Evolutionary conservation across 2,888 invertebrate genomes (phyloP).

Genomic region (Peribatodes rhomboidaria): DNA sequence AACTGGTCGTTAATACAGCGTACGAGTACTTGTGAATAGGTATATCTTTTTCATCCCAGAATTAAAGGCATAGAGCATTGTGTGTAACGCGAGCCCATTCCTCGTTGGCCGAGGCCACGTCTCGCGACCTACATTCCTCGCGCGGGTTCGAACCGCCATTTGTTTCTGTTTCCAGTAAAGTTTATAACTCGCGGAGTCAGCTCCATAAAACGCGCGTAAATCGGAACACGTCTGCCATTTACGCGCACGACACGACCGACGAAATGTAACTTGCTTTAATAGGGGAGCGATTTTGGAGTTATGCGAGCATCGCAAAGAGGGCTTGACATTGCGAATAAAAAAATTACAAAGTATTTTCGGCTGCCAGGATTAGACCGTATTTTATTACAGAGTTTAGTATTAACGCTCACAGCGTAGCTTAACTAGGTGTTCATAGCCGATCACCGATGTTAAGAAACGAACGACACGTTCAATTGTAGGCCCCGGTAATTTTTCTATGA

Average conservation of each 20-base stretch:
- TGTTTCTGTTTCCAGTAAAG: constrained; percentile 56
- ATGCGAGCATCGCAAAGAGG: not conserved
- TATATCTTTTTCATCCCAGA: not conserved
- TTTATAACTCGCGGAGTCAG: constrained; percentile 57
- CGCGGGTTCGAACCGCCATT: constrained; percentile 40
- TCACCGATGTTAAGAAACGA: no score
- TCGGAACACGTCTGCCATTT: constrained; percentile 41
- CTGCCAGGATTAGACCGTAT: no score
- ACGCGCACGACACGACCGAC: not conserved
- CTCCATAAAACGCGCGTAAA: constrained; percentile 62
- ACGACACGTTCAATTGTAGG: no score
- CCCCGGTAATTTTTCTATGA: no score
- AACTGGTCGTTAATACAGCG: no score
- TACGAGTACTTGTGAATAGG: not conserved
- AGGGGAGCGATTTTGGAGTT: not conserved
- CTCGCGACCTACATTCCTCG: constrained; percentile 9
- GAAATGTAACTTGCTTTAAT: not conserved
- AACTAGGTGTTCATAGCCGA: no score
- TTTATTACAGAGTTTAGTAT: no score
- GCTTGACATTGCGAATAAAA: not conserved
- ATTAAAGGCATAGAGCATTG: not conserved
- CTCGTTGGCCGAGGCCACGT: not conserved
- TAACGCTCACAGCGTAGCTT: no score
- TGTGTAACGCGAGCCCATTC: not conserved
- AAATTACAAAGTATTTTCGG: no score